phyloP scores from a whole-genome alignment of 2,113 vertebrate genomes.

The Podiceps cristatus region DNA sequence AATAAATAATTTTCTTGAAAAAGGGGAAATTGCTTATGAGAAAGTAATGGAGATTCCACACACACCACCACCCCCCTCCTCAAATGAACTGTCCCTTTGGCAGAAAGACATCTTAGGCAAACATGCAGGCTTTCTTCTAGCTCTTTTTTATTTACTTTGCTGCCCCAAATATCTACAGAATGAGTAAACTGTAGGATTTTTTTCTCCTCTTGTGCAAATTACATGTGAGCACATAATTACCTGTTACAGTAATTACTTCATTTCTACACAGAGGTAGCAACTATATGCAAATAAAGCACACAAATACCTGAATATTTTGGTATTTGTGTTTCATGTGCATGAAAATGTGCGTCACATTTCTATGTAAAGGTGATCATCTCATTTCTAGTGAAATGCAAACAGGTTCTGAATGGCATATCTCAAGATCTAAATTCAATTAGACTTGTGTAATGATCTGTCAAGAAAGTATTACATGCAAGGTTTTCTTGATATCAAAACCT shows the following conservation, averaged over 20 bases:
- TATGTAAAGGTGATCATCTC: conserved; percentile 59
- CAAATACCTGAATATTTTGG: conserved; percentile 64
- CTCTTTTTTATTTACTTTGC: not conserved
- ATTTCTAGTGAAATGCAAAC: conserved; percentile 53
- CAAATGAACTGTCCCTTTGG: not conserved
- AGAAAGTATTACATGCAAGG: not conserved
- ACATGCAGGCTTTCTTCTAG: not conserved
- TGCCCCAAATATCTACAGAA: conserved; percentile 23
- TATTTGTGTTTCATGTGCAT: conserved; percentile 47
- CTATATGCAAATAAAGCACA: conserved; percentile 49
- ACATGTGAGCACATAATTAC: conserved; percentile 35
- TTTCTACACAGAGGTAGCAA: conserved; percentile 50
- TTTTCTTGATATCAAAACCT: conserved; percentile 38
- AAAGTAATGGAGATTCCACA: not conserved
- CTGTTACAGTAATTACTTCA: conserved; percentile 5
- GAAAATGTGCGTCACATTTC: conserved; percentile 50
- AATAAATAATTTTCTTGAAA: not conserved
- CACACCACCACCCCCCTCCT: too few species aligned
- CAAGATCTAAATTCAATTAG: conserved; percentile 62
- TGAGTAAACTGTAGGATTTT: not conserved
- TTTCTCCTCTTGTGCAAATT: conserved; percentile 16
- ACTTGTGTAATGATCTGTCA: not conserved
- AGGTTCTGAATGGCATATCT: conserved; percentile 48
- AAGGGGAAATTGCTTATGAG: not conserved
- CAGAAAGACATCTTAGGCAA: not conserved